Evolutionary conservation across 2,113 vertebrate genomes (phyloP).

Genomic region (Tylochromis polylepis): DNA sequence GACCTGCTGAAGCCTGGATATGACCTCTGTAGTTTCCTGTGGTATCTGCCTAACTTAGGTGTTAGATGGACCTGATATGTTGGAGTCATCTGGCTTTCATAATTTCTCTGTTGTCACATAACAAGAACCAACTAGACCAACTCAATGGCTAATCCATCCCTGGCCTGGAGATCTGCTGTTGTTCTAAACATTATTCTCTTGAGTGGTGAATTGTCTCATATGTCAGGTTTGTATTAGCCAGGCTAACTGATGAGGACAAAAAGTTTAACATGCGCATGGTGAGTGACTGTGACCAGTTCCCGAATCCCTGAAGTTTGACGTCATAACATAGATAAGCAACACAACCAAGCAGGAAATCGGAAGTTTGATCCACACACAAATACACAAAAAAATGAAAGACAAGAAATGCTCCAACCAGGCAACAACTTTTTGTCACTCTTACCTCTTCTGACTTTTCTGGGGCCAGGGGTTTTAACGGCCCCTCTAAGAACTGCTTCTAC

Average conservation of each 20-base stretch:
- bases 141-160: background rate
- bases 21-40: background rate
- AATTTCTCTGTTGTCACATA: too few relatives aligned
- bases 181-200: background rate
- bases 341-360: background rate
- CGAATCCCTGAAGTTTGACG: background rate
- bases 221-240: background rate
- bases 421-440: background rate
- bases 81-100: background rate
- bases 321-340: background rate
- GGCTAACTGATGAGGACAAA: background rate
- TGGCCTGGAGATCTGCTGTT: background rate
- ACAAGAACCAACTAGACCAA: background rate
- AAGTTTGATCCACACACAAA: background rate
- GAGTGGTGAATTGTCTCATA: background rate
- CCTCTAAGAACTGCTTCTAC: slow-evolving; percentile 41
- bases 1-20: background rate
- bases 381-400: background rate
- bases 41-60: background rate
- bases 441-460: slow-evolving; percentile 27
- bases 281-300: background rate
- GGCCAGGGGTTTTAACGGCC: background rate
- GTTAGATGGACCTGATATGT: background rate
- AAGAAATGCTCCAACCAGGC: background rate
- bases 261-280: background rate